Conservation (phyloP, 2,113 vertebrate species). For the Epinephelus lanceolatus region DNA sequence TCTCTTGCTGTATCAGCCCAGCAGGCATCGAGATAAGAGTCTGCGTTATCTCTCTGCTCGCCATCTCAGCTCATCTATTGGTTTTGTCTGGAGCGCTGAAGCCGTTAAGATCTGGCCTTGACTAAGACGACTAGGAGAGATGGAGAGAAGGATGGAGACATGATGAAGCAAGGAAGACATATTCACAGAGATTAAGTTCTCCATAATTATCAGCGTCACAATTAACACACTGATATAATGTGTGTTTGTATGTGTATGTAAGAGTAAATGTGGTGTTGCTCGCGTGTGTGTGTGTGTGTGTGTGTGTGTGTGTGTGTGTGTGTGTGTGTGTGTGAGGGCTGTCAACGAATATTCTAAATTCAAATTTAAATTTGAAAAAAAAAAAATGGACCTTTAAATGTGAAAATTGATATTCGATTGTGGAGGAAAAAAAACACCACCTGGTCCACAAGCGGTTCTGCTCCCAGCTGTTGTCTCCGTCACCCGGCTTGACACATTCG, state of each 20-base stretch:
- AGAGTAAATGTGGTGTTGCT: too few species aligned
- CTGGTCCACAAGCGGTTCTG: too few species aligned
- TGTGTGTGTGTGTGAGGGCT: too few species aligned
- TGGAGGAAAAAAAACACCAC: too few species aligned
- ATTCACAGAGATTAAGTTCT: background rate
- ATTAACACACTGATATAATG: background rate
- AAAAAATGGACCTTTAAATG: too few species aligned
- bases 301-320: background rate
- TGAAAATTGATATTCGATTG: too few species aligned
- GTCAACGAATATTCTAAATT: too few species aligned
- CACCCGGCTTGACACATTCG: too few species aligned
- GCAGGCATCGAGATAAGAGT: conserved; percentile 40
- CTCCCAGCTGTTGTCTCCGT: too few species aligned
- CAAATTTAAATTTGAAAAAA: too few species aligned
- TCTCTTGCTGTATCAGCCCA: conserved; percentile 11
- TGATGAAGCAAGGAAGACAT: background rate
- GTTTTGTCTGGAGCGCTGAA: conserved; percentile 43
- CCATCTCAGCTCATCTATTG: conserved; percentile 52
- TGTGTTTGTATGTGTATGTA: too few species aligned
- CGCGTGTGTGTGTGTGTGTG: background rate
- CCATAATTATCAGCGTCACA: background rate
- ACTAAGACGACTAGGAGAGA: background rate
- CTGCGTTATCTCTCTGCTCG: conserved; percentile 27
- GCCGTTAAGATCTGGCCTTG: conserved; percentile 37
- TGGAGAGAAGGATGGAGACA: background rate